phyloP scores from a whole-genome alignment of 2,888 invertebrate species.

The Psylliodes chrysocephalus region DNA sequence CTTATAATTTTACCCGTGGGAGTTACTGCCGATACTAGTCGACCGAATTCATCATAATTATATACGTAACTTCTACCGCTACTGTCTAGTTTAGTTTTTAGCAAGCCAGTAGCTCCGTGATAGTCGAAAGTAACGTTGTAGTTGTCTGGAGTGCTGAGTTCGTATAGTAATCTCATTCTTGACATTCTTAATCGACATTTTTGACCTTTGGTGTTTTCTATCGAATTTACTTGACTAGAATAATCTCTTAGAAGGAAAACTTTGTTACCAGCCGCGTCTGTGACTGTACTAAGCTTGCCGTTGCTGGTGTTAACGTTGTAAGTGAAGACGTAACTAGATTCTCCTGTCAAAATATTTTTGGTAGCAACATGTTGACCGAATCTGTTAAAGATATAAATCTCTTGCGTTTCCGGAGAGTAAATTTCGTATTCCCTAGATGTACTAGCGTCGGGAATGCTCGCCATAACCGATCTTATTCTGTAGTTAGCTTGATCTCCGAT shows the following conservation, averaged over 20 bases:
- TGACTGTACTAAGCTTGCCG: slow-evolving; percentile 92
- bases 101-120: slow-evolving; percentile 87
- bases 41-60: slow-evolving; percentile 94
- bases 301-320: slow-evolving; percentile 97
- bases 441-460: slow-evolving; percentile 88
- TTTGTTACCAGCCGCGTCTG: slow-evolving; percentile 92
- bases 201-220: slow-evolving; percentile 93
- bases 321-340: slow-evolving; percentile 91
- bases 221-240: slow-evolving; percentile 90
- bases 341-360: slow-evolving; percentile 93
- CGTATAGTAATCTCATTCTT: slow-evolving; percentile 90
- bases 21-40: slow-evolving; percentile 89
- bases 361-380: slow-evolving; percentile 96
- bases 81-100: slow-evolving; percentile 89
- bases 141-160: slow-evolving; percentile 90
- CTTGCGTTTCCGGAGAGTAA: slow-evolving; percentile 94
- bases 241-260: slow-evolving; percentile 85
- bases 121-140: slow-evolving; percentile 95
- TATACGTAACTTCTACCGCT: slow-evolving; percentile 92
- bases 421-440: slow-evolving; percentile 90
- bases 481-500: slow-evolving; percentile 96
- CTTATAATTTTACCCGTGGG: slow-evolving; percentile 95
- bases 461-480: slow-evolving; percentile 87
- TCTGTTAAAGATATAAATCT: slow-evolving; percentile 91
- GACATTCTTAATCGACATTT: slow-evolving; percentile 92